These are phyloP conservation scores for Lophotis ruficrista DNA, from an alignment of 2,113 vertebrate species.

Conservation along the genomic window DNA sequence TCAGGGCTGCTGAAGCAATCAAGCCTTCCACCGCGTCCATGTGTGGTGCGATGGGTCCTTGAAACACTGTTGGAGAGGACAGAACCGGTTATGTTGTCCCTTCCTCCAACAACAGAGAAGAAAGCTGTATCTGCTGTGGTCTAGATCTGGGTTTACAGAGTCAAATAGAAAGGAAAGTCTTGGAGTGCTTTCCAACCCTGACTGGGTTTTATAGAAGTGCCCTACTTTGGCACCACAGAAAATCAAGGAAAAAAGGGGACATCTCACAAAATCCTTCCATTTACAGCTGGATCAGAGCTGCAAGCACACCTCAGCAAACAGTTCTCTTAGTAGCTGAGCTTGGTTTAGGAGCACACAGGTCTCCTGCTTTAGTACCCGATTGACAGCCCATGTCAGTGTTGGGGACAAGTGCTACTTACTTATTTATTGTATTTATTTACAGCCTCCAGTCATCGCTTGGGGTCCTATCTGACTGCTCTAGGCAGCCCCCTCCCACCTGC, in stretches of 20 bases:
- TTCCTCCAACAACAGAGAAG: background rate
- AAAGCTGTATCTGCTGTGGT: background rate
- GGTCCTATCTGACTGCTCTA: background rate
- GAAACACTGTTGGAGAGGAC: background rate
- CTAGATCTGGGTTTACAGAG: background rate
- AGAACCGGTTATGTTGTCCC: background rate
- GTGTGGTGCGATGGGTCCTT: accelerated
- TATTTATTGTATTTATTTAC: background rate
- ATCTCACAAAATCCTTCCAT: accelerated
- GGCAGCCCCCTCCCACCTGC: background rate
- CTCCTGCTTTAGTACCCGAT: background rate
- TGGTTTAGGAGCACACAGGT: background rate
- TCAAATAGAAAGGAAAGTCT: background rate
- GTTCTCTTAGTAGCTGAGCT: background rate
- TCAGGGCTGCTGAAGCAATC: accelerated
- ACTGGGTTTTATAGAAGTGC: background rate
- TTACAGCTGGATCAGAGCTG: background rate
- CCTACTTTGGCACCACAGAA: background rate
- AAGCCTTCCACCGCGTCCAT: background rate
- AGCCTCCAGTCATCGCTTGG: background rate
- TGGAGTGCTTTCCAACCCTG: background rate
- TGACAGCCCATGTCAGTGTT: background rate
- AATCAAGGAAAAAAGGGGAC: background rate
- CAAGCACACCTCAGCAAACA: background rate
- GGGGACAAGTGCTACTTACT: background rate